Conservation (phyloP, 2,888 invertebrate genomes). For the Drosophila neutralis region DNA sequence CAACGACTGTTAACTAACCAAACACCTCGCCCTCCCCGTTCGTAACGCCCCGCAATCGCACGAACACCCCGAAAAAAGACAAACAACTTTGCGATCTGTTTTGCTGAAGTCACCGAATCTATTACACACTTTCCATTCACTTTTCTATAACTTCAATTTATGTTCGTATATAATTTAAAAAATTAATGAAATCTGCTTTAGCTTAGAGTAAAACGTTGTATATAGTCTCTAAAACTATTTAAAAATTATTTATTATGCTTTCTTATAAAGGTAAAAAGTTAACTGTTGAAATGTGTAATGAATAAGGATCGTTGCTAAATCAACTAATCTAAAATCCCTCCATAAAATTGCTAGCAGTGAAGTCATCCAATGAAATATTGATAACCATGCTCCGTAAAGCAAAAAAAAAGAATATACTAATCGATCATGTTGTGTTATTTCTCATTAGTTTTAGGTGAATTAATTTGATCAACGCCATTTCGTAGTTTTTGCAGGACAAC, state of each 20-base stretch:
- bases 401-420: fast-evolving
- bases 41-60: constrained; percentile 22
- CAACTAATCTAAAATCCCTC: not conserved
- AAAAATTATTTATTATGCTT: not conserved
- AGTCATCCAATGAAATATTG: not conserved
- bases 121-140: constrained; percentile 24
- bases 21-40: constrained; percentile 50
- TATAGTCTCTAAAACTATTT: not conserved
- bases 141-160: not conserved
- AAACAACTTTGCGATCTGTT: constrained; percentile 18
- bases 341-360: not conserved
- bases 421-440: not conserved
- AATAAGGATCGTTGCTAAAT: not conserved
- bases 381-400: not conserved
- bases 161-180: not conserved
- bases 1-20: constrained; percentile 65
- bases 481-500: not conserved
- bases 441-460: not conserved
- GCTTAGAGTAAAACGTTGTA: not conserved
- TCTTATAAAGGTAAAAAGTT: not conserved
- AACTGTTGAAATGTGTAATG: not conserved
- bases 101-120: constrained; percentile 15
- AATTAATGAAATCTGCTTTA: not conserved
- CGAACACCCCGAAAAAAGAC: constrained; percentile 51
- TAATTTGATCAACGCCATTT: not conserved